phyloP scores from a whole-genome alignment of 2,797 vertebrate genomes.

The Fundulus diaphanus region DNA sequence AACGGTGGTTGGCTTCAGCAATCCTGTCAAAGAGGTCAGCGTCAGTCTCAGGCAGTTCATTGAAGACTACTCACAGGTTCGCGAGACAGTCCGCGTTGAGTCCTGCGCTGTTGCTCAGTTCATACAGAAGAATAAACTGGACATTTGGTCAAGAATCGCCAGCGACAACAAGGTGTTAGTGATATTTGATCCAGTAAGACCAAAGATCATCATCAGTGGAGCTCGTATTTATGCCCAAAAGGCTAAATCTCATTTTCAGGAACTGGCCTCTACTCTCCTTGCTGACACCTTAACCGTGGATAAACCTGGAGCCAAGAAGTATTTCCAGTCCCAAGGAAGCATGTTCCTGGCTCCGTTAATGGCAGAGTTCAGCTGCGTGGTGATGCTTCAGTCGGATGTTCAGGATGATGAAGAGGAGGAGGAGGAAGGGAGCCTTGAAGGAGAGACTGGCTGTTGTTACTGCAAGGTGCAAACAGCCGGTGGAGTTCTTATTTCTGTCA shows the following conservation, averaged over 20 bases:
- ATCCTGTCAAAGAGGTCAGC: conserved; percentile 72
- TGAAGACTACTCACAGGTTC: conserved; percentile 61
- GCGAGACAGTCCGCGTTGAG: conserved; percentile 64
- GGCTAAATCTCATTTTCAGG: conserved; percentile 44
- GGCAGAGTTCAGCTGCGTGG: conserved; percentile 70
- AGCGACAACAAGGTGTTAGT: conserved; percentile 65
- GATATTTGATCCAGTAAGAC: conserved; percentile 47
- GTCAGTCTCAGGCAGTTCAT: conserved; percentile 76
- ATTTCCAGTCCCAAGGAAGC: conserved; percentile 74
- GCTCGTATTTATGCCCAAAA: conserved; percentile 72
- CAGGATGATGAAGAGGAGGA: conserved; percentile 25
- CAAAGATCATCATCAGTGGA: conserved; percentile 78
- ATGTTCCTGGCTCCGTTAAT: conserved; percentile 55
- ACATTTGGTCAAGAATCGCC: conserved; percentile 41
- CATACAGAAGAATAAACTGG: conserved; percentile 70
- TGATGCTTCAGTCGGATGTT: conserved; percentile 70
- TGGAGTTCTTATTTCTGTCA: conserved; percentile 78
- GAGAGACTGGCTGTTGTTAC: neutral
- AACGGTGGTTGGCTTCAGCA: conserved; percentile 77
- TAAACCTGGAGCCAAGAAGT: conserved; percentile 85
- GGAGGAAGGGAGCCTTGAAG: neutral
- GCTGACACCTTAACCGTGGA: conserved; percentile 70
- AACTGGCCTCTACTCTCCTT: conserved; percentile 54
- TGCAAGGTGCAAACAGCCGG: conserved; percentile 59
- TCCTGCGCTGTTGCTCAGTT: conserved; percentile 73